phyloP scores from a whole-genome alignment of 2,888 invertebrate species.

The Diloba caeruleocephala region DNA sequence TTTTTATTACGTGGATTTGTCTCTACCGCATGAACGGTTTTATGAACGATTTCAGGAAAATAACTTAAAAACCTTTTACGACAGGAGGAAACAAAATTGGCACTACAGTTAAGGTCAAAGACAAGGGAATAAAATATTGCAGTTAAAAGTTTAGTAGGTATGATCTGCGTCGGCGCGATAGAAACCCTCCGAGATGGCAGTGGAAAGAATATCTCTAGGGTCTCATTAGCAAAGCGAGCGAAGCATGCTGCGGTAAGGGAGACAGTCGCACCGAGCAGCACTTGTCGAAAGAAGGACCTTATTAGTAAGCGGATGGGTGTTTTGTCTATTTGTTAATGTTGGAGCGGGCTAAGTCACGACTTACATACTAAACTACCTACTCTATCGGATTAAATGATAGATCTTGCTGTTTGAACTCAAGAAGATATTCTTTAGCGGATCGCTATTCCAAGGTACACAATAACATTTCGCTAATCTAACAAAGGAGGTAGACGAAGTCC shows the following conservation, averaged over 20 bases:
- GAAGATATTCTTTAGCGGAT: conserved; percentile 11
- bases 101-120: conserved; percentile 53
- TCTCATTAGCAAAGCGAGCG: conserved; percentile 72
- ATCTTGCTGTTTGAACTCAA: conserved; percentile 18
- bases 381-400: conserved; percentile 5
- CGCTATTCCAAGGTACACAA: conserved; percentile 20
- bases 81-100: conserved; percentile 21
- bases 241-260: conserved; percentile 62
- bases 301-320: conserved; percentile 56
- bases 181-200: conserved; percentile 53
- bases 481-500: conserved; percentile 28
- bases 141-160: conserved; percentile 37
- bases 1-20: conserved; percentile 24
- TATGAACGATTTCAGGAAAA: too few species aligned
- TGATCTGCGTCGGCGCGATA: conserved; percentile 35
- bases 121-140: conserved; percentile 49
- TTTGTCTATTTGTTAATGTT: conserved; percentile 47
- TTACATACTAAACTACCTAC: conserved; percentile 14
- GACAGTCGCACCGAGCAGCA: conserved; percentile 55
- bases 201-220: conserved; percentile 64
- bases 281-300: conserved; percentile 57
- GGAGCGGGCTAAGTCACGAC: conserved; percentile 20
- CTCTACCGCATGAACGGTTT: conserved; percentile 7
- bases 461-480: conserved; percentile 32
- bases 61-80: conserved; percentile 7